Conservation (phyloP, 92 coral and sea anemone species). For the Scolanthus callimorphus region DNA sequence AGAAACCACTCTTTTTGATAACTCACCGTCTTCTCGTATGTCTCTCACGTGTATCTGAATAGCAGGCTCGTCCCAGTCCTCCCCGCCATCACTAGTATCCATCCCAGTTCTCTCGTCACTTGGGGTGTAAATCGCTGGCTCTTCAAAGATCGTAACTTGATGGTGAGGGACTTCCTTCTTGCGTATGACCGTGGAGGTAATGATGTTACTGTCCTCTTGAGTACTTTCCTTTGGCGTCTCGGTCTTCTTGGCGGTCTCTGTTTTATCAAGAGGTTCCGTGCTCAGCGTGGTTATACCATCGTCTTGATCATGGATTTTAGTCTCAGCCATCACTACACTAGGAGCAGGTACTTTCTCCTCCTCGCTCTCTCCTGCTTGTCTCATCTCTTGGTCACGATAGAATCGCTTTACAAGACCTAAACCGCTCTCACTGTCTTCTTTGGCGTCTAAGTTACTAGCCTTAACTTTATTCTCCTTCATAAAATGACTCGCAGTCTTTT, state of each 20-base stretch:
- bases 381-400: slow-evolving; percentile 78
- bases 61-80: slow-evolving; percentile 59
- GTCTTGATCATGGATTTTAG: not conserved
- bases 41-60: slow-evolving; percentile 76
- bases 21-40: slow-evolving; percentile 80
- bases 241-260: not conserved
- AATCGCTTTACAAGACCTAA: slow-evolving; percentile 62
- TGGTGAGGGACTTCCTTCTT: slow-evolving; percentile 50
- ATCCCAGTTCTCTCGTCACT: slow-evolving; percentile 56
- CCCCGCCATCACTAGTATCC: slow-evolving; percentile 84
- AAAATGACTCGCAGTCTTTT: not conserved
- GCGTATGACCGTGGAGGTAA: slow-evolving; percentile 65
- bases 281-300: not conserved
- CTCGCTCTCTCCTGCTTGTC: slow-evolving; percentile 21
- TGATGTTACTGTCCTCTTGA: slow-evolving; percentile 19
- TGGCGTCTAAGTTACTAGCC: not conserved
- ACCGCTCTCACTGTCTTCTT: slow-evolving; percentile 6
- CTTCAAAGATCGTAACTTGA: slow-evolving; percentile 66
- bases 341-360: slow-evolving; percentile 23
- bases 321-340: slow-evolving; percentile 29
- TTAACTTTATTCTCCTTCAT: not conserved
- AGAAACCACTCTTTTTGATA: too few species aligned
- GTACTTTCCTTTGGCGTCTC: not conserved
- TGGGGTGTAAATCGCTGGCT: slow-evolving; percentile 71
- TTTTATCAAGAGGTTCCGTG: not conserved